Base-by-base conservation (phyloP, 2,888 invertebrate species). In the Limulus polyphemus region DNA sequence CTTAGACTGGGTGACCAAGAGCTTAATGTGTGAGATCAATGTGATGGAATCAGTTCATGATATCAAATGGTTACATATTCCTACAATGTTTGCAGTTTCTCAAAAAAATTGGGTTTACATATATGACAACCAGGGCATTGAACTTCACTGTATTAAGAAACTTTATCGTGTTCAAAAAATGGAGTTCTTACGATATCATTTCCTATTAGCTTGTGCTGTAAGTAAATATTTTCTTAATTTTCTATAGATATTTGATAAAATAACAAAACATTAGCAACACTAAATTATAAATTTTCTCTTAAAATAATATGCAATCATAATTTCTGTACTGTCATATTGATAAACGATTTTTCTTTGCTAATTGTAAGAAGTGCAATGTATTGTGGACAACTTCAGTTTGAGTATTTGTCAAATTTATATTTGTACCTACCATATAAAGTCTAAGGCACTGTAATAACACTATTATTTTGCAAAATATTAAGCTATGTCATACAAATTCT, bases 131-230 rank as follows among this genome's bases (percentile, higher is more conserved):
- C 86, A 90, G 72, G 98, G 98, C n/a, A 87, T 87, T 55, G 99
- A 99, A 77, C 75, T 99, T 60, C 99, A 99, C 76, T 98, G 98
- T 75, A 75, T 99, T 0, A 98, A 98, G 77, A 81, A 79, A 67
- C 79, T 99, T 76, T 82, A 88, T 74, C 83, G 84, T 70, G 85
- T 90, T 10, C 81, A 87, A 16, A 80, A 84, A 63, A 81, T 99
- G 80, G 93, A 97, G 75, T 99, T 97, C 77, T 80, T 99, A 47
- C 98, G 98, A 0, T 95, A 95, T 75, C 99, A 99, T 76, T 99
- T 99, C 75, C 81, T 99, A 14, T 79, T 99, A 13, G 90, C 88
- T 32, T 83, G 87, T 65, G 85, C 85, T 65, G 90, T 90, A 77
- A 81, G 83, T 81, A 63, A 49, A 14, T 46, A 57, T 56, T 60